Percentiles rank a stretch among this genome's conserved stretches.
These are phyloP conservation scores for Martes martes DNA, from an alignment of 2,113 vertebrate genomes.

Conservation along the genomic window DNA sequence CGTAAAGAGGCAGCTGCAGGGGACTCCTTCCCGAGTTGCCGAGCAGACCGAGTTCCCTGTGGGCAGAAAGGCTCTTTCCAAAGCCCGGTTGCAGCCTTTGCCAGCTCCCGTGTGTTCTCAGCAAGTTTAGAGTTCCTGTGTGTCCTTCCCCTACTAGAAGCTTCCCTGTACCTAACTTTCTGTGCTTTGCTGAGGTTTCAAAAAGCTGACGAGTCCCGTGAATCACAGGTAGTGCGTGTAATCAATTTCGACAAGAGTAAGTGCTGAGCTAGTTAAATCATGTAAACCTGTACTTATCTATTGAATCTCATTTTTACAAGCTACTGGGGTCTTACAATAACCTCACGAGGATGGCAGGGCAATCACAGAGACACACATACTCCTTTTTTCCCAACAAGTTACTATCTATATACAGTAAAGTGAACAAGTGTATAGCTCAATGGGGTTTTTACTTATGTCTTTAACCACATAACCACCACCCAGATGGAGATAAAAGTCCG, in stretches of 20 bases:
- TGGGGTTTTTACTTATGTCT: neutral
- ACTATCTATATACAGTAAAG: neutral
- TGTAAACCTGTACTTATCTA: neutral
- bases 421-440: neutral
- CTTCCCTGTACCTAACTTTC: neutral
- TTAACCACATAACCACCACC: neutral
- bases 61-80: neutral
- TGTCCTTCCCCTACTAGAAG: neutral
- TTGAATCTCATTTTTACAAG: conserved; percentile 30
- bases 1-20: conserved; percentile 25
- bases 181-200: conserved; percentile 4
- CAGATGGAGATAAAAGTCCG: neutral
- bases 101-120: neutral
- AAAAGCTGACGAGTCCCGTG: neutral
- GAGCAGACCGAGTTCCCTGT: neutral
- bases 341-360: neutral
- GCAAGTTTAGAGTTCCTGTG: neutral
- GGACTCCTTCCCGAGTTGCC: neutral
- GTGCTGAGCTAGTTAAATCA: neutral
- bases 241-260: neutral
- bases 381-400: neutral
- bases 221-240: neutral
- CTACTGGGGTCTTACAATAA: neutral
- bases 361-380: neutral
- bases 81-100: neutral